Evolutionary conservation across 2,888 invertebrate genomes (phyloP), one percentile per base, ranked within the genome.

Genomic region (Brachypalpus laphriformis): DNA sequence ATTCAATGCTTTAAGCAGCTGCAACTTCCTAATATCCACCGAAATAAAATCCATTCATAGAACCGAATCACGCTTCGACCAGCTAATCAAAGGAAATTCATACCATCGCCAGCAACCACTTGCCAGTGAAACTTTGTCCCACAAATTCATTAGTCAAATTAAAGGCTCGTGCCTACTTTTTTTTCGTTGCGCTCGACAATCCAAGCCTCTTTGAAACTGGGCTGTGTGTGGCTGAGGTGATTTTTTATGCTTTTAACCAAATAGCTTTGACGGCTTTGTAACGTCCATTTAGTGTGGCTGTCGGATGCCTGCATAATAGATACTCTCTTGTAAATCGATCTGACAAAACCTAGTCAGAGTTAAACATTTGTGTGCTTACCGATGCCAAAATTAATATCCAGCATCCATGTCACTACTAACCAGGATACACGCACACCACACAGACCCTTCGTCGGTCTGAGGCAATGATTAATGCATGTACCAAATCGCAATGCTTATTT

Each of bases 401-500:
- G 34, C 66, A 70, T 59, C 42, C 47, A 59, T 54, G 61, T 25
- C 66, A 45, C 56, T 42, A 28, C 25, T 18, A 9, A 34, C 8
- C 14, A 25, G 8, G 14, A 47, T 11, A 25, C 31, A 11, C n/a
- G n/a, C n/a, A n/a, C n/a, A 5, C 34, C 37, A 28, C 6, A 18
- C 18, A 31, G 22, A 31, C 40, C 56, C 20, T 49, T 66, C 49
- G 31, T n/a, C 9, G 11, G 25, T 25, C 5, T 25, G 25, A 31
- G 18, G 34, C 40, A 51, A 80, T 83, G 83, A 83, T 80, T 80
- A 80, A 83, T 83, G 80, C 51, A 83, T 83, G 80, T 63, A 57
- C 74, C 74, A 80, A 80, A 83, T 75, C 68, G 80, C 63, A 70
- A 70, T 74, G 80, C 80, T 80, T 80, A 80, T 83, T 83, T 83